Conservation (phyloP, 2,888 invertebrate genomes). For the Eubasilissa splendida region DNA sequence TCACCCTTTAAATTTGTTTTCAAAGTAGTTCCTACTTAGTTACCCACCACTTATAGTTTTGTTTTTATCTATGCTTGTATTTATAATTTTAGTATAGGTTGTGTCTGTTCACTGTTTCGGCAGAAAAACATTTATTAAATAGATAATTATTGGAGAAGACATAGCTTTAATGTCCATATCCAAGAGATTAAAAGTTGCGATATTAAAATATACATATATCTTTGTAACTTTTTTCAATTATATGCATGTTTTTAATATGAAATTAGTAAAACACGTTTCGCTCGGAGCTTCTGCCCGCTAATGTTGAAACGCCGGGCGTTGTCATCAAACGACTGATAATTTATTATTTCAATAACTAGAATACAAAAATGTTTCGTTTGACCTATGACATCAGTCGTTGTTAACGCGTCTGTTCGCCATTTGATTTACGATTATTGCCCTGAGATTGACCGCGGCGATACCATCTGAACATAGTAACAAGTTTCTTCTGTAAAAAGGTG, state of each 20-base stretch:
- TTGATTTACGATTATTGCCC: constrained; percentile 25
- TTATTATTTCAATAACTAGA: neutral
- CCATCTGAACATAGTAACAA: neutral
- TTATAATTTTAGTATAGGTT: too few species aligned
- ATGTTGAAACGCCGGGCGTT: neutral
- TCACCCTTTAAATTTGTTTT: too few species aligned
- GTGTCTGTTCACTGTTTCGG: too few species aligned
- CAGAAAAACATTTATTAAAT: too few species aligned
- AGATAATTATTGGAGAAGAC: too few species aligned
- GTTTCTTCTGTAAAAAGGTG: neutral
- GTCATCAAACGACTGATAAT: constrained; percentile 11
- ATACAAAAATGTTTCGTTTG: neutral
- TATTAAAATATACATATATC: neutral
- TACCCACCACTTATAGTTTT: too few species aligned
- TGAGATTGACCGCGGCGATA: neutral
- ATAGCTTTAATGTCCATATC: too few species aligned
- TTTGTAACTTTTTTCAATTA: neutral
- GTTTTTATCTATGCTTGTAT: too few species aligned
- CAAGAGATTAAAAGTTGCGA: too few species aligned
- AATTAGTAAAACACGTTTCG: neutral
- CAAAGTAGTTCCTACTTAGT: too few species aligned
- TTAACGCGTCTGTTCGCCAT: constrained; percentile 7
- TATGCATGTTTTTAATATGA: neutral
- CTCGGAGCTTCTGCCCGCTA: too few species aligned
- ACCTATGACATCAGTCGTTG: neutral